These are phyloP conservation scores for Neogale vison DNA, from an alignment of 2,113 vertebrate genomes.

Conservation along the genomic window DNA sequence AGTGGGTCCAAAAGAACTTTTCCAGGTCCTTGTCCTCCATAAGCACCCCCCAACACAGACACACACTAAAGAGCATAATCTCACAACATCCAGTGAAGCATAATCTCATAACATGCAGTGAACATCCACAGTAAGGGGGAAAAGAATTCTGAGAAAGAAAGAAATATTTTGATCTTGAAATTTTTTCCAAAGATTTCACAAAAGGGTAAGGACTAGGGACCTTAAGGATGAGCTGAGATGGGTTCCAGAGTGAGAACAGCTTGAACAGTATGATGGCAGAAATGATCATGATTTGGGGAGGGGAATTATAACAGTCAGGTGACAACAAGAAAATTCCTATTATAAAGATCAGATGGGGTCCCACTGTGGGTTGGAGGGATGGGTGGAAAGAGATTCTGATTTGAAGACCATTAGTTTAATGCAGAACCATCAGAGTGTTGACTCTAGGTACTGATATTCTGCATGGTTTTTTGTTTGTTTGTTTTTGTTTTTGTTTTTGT, in stretches of 20 bases:
- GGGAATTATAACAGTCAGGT: background rate
- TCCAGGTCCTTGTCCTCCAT: background rate
- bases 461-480: too few species aligned
- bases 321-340: background rate
- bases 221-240: background rate
- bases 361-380: fast-evolving
- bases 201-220: background rate
- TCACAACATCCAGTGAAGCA: background rate
- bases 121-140: background rate
- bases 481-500: too few species aligned
- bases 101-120: background rate
- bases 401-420: background rate
- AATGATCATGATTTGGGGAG: background rate
- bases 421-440: background rate
- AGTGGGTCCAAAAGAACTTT: background rate
- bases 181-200: background rate
- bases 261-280: background rate
- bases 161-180: background rate
- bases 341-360: background rate
- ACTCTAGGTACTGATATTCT: background rate
- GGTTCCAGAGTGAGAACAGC: background rate
- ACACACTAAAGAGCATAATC: background rate
- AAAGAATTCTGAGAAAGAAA: background rate
- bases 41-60: too few species aligned
- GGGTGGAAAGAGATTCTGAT: background rate